phyloP scores from a whole-genome alignment of 64 coral and sea anemone species.

The Porites lutea region DNA sequence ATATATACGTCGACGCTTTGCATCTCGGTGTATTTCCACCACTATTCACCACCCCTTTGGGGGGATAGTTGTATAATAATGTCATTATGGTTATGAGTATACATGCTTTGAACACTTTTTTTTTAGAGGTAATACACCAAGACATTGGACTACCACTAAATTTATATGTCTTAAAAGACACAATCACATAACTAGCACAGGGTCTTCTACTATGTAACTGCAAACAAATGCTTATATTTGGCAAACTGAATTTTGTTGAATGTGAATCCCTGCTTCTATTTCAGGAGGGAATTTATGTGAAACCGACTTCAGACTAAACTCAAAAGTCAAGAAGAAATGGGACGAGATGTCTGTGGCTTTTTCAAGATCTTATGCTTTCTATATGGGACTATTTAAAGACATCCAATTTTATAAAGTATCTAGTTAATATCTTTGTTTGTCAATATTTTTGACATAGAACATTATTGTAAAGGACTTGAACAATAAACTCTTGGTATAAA shows the following conservation, averaged over 20 bases:
- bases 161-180: too few relatives aligned
- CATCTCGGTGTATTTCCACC: too few relatives aligned
- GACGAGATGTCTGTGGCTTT: background rate
- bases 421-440: background rate
- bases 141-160: too few relatives aligned
- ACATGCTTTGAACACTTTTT: too few relatives aligned
- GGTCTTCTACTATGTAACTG: too few relatives aligned
- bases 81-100: too few relatives aligned
- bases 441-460: background rate
- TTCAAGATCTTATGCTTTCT: background rate
- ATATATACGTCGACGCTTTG: too few relatives aligned
- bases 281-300: conserved; percentile 89
- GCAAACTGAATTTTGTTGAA: background rate
- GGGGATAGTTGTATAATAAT: too few relatives aligned
- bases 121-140: too few relatives aligned
- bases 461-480: background rate
- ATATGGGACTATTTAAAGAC: background rate
- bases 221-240: too few relatives aligned
- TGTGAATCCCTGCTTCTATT: background rate
- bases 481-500: background rate
- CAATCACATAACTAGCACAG: too few relatives aligned
- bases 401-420: background rate
- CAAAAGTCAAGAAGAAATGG: background rate
- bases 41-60: too few relatives aligned
- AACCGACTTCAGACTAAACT: conserved; percentile 64